Base-by-base conservation (phyloP, 2,888 invertebrate genomes). In the Chelonus formosanus region DNA sequence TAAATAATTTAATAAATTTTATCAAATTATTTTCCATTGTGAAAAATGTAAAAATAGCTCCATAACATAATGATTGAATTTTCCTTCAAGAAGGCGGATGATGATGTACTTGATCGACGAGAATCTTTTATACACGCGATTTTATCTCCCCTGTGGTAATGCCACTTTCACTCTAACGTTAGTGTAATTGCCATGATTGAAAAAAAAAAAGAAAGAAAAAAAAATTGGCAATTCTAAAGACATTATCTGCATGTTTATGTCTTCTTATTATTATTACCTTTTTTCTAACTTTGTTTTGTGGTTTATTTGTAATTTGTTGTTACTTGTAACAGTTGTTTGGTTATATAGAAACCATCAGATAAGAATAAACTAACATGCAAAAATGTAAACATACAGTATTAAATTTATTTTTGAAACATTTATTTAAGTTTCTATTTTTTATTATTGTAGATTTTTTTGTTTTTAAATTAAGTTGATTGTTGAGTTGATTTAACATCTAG, bases 71-170 rank as follows among this genome's bases (percentile, higher is more conserved):
- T 53, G 36, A 52, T 44, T 36, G 52, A 53, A 44, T 36, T 43
- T 47, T 47, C 47, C 36, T 50, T 35, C 31, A n/a, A 56, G 32
- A 34, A 56, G 7, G 55, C 44, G 43, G 57, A 43, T 36, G 40
- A 61, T 61, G 52, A 61, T 53, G 52, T 61, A 45, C 61, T 61
- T 43, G 52, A 53, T 53, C 61, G 53, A 53, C 53, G 32, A 44
- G 43, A 53, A 47, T 53, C 20, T 61, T 53, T 61, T 44, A 53
- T 53, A 53, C 53, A 44, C 43, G 53, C 5, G 43, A 61, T 61
- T 53, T 43, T 61, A 45, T 61, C 44, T 53, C 44, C 40, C 53
- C 43, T 34, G 53, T 52, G 32, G 53, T 61, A 61, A 61, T 61
- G 61, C 53, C 44, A 61, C 61, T 61, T 61, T 61, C 61, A 61